These are phyloP conservation scores for Sebastes matsubarae DNA, from an alignment of 2,797 vertebrate species.

Conservation along the genomic window DNA sequence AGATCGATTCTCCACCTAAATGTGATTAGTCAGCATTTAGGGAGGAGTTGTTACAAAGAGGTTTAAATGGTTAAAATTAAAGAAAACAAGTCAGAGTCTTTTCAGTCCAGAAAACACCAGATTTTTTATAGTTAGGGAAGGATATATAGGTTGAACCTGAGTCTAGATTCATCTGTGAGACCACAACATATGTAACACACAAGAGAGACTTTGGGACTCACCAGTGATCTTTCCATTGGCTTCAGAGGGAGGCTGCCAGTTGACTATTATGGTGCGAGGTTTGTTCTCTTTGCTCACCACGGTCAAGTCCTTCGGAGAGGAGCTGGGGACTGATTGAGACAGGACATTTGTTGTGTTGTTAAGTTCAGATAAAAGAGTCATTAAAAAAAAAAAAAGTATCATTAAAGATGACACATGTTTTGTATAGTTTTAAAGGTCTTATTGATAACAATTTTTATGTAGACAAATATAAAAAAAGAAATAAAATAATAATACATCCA, in stretches of 20 bases:
- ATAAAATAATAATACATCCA: no score
- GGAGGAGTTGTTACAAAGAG: neutral
- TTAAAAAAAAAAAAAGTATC: no score
- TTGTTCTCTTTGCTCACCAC: conserved; percentile 99
- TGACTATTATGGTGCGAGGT: conserved; percentile 96
- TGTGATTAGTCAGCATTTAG: neutral
- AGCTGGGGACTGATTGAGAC: conserved; percentile 87
- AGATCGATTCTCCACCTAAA: neutral
- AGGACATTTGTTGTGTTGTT: neutral
- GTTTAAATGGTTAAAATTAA: neutral
- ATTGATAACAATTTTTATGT: no score
- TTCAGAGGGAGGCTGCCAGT: conserved; percentile 99
- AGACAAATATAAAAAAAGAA: no score
- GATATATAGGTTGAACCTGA: neutral
- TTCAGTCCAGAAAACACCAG: neutral
- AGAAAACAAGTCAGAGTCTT: neutral
- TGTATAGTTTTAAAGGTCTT: neutral
- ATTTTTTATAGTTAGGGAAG: no score
- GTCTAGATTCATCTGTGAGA: neutral
- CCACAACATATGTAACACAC: neutral
- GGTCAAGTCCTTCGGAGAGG: conserved; percentile 98
- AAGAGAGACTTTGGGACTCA: conserved; percentile 55
- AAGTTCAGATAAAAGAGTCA: neutral
- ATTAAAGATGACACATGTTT: neutral
- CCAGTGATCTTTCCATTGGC: conserved; percentile 99